Percentiles rank a stretch among this genome's conserved stretches.
phyloP scores from a whole-genome alignment of 2,888 invertebrate genomes.

The Eristalinus aeneus region DNA sequence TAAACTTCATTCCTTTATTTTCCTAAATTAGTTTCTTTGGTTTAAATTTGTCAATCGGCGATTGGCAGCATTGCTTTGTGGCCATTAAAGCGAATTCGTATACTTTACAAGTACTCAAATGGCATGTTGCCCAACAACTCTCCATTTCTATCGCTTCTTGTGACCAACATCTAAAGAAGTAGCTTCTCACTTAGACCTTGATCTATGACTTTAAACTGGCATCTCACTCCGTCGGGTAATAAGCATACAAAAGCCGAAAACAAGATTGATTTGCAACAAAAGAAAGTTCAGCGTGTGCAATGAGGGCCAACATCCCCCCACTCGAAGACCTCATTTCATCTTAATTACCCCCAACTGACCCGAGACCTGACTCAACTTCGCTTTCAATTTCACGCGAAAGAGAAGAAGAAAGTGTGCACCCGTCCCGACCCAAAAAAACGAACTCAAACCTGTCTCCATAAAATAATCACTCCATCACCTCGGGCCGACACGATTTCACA shows the following conservation, averaged over 20 bases:
- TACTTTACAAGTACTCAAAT: too few species aligned
- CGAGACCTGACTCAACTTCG: not conserved
- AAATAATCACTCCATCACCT: conserved; percentile 19
- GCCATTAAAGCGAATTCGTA: too few species aligned
- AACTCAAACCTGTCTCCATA: conserved; percentile 1
- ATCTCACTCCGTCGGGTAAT: not conserved
- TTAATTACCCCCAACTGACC: not conserved
- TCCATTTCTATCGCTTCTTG: too few species aligned
- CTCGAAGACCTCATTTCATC: not conserved
- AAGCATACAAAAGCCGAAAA: not conserved
- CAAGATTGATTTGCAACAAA: not conserved
- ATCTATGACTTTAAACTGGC: not conserved
- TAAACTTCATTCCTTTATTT: too few species aligned
- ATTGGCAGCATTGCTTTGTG: too few species aligned
- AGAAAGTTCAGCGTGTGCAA: not conserved
- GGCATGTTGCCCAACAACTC: too few species aligned
- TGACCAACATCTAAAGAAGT: not conserved
- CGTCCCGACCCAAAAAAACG: not conserved
- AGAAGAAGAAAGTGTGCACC: not conserved
- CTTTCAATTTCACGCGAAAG: not conserved
- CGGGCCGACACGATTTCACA: conserved; percentile 23
- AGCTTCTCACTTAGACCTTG: not conserved
- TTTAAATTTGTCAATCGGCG: too few species aligned
- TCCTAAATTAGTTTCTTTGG: too few species aligned
- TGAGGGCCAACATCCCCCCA: not conserved